Evolutionary conservation across 1,140 invertebrate species (phyloP).

Genomic region (Polyergus mexicanus): DNA sequence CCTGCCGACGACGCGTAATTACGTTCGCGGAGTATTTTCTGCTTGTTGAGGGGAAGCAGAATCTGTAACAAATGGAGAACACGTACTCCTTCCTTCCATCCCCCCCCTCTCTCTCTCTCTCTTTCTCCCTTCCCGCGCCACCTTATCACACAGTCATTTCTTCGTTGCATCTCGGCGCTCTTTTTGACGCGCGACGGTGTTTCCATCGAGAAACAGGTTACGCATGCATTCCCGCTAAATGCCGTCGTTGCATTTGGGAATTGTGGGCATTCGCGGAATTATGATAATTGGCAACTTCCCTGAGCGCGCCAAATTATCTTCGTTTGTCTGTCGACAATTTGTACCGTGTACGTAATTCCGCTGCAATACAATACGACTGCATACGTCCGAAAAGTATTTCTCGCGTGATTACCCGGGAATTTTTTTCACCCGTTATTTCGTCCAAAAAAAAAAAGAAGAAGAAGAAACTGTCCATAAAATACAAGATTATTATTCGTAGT

Average conservation of each 20-base stretch:
- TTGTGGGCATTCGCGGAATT: slow-evolving; percentile 47
- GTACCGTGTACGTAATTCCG: slow-evolving; percentile 31
- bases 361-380: slow-evolving; percentile 35
- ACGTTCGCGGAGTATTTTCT: slow-evolving; percentile 29
- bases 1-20: slow-evolving; percentile 47
- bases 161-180: neutral
- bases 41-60: slow-evolving; percentile 31
- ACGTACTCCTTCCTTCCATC: neutral
- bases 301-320: slow-evolving; percentile 39
- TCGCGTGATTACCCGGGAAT: slow-evolving; percentile 43
- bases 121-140: no score
- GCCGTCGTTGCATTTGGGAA: slow-evolving; percentile 41
- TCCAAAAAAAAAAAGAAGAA: slow-evolving; percentile 4
- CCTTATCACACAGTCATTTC: neutral
- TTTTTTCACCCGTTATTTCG: slow-evolving; percentile 45
- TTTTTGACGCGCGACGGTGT: slow-evolving; percentile 19
- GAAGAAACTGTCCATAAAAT: neutral
- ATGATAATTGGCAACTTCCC: slow-evolving; percentile 55
- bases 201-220: slow-evolving; percentile 26
- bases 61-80: slow-evolving; percentile 45
- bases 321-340: slow-evolving; percentile 56
- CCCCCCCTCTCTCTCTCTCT: no score
- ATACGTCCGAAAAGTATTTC: neutral
- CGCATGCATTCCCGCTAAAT: slow-evolving; percentile 19
- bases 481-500: neutral